Evolutionary conservation across 2,797 vertebrate genomes (phyloP), one percentile per base, ranked within the genome.

Genomic region (Siniperca scherzeri): DNA sequence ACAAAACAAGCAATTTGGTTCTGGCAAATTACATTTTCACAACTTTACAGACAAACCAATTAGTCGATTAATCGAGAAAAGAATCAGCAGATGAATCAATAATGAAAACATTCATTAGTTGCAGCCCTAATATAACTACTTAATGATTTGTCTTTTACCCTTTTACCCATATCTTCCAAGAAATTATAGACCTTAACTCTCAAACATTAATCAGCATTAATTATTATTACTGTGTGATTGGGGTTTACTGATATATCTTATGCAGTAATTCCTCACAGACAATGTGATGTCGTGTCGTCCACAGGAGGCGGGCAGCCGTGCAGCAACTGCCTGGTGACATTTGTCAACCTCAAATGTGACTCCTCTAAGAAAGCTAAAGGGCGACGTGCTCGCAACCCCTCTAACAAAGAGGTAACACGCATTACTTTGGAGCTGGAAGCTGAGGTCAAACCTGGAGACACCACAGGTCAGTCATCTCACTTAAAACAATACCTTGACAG

Each of bases 381-480:
- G 22, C 97, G 98, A 0, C 96, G 97, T 4, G 96, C 97, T 73
- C 98, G 98, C 44, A 99, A 98, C 95, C 95, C 97, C 12, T 90
- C 96, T 3, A 97, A 84, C 93, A 98, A 98, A 87, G 98, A 99
- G 93, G 96, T 99, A 71, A 98, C 97, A 0, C 97, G 97, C 70
- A 99, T 99, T 79, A 99, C 98, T 0, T 91, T 99, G 93, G 98
- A 99, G 95, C 96, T 99, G 5, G 98, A 99, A 88, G 98, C 98
- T 0, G 98, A 99, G 89, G 96, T 99, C 93, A 98, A 97, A 91
- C 94, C 97, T 0, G 98, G 98, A 87, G 98, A 99, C 93, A 97
- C 96, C 62, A 99, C 98, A 94, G 98, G 98, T 99, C 90, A 87
- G 84, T 36, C 55, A 7, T 19, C 12, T 25, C 33, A 7, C 30